These are phyloP conservation scores for Ectemnius cavifrons DNA, from an alignment of 2,888 invertebrate species.

Conservation along the genomic window DNA sequence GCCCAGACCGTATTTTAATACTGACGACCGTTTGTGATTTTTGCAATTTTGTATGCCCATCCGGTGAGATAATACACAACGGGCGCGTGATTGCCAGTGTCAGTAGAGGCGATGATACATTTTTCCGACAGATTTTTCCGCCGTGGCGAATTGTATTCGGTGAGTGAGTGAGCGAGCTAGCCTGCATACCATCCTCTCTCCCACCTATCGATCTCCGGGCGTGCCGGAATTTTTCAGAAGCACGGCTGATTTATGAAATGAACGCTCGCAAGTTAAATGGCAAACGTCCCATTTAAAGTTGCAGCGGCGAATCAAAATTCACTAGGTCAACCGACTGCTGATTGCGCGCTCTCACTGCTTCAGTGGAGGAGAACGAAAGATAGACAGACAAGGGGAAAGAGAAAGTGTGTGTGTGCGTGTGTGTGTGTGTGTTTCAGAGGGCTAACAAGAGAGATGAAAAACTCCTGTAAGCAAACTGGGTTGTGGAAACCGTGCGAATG, in stretches of 20 bases:
- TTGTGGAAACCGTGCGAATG: not conserved
- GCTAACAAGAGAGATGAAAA: too few relatives aligned
- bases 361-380: too few relatives aligned
- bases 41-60: slow-evolving; percentile 11
- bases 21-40: slow-evolving; percentile 1
- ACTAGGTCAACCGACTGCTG: too few relatives aligned
- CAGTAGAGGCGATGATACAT: too few relatives aligned
- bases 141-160: too few relatives aligned
- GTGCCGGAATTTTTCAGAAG: not conserved
- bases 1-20: not conserved
- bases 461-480: not conserved
- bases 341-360: too few relatives aligned
- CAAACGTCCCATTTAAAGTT: slow-evolving; percentile 3
- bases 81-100: not conserved
- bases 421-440: too few relatives aligned
- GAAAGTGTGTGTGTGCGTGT: not conserved
- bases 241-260: slow-evolving; percentile 1
- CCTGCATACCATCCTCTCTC: too few relatives aligned
- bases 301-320: not conserved
- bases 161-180: too few relatives aligned
- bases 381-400: too few relatives aligned
- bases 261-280: not conserved
- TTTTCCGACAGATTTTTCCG: slow-evolving; percentile 1
- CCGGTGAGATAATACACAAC: not conserved
- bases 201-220: not conserved